Evolutionary conservation across 2,113 vertebrate genomes (phyloP).

Genomic region (Terrapene triunguis): DNA sequence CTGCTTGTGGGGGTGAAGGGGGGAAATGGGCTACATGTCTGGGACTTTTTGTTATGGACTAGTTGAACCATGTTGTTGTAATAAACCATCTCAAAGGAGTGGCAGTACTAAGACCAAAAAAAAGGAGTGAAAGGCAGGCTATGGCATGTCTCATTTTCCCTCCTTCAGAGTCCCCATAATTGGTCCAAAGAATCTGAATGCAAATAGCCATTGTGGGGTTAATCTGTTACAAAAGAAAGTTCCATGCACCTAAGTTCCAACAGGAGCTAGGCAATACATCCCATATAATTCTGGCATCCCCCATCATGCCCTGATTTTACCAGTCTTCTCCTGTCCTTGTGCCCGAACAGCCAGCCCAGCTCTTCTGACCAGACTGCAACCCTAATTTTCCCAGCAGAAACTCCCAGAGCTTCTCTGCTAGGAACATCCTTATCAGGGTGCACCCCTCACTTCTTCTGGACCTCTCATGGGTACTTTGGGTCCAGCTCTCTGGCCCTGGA

Average conservation of each 20-base stretch:
- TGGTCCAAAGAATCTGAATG: not conserved
- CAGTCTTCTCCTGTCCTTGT: not conserved
- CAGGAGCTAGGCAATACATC: not conserved
- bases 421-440: not conserved
- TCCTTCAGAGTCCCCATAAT: not conserved
- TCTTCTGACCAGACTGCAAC: not conserved
- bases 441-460: not conserved
- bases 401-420: not conserved
- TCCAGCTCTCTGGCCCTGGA: not conserved
- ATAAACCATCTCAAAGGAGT: not conserved
- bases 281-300: not conserved
- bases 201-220: not conserved
- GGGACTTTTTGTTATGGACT: not conserved
- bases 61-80: not conserved
- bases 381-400: not conserved
- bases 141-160: not conserved
- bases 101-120: too few species aligned
- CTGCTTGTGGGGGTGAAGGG: not conserved
- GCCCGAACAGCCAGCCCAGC: not conserved
- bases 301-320: not conserved
- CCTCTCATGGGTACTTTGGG: not conserved
- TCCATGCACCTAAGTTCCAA: not conserved
- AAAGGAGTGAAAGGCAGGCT: not conserved
- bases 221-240: not conserved
- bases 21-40: not conserved